These are phyloP conservation scores for Aethes cnicana DNA, from an alignment of 2,888 invertebrate species.

Conservation along the genomic window DNA sequence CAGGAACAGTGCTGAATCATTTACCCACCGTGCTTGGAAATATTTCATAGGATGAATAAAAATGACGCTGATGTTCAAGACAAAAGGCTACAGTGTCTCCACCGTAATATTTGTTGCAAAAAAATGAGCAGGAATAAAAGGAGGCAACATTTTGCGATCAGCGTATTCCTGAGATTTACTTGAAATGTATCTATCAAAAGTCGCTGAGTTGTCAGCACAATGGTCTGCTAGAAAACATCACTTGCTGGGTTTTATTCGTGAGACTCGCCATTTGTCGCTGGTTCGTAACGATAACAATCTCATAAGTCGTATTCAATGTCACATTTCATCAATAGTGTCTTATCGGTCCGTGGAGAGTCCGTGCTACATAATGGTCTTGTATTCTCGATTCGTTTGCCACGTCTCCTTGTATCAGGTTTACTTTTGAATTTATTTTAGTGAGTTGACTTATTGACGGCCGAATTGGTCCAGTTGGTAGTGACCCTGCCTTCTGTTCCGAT, in stretches of 20 bases:
- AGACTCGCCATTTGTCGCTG: constrained; percentile 49
- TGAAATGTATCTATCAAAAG: constrained; percentile 56
- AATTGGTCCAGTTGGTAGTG: too few species aligned
- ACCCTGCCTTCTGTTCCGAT: too few species aligned
- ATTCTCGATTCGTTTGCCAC: constrained; percentile 7
- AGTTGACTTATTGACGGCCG: too few species aligned
- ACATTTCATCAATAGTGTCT: constrained; percentile 33
- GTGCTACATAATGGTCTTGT: constrained; percentile 23
- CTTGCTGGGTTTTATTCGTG: constrained; percentile 48
- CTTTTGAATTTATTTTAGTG: background rate
- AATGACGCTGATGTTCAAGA: constrained; percentile 51
- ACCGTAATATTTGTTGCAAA: constrained; percentile 46
- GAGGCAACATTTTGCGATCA: constrained; percentile 47
- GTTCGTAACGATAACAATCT: constrained; percentile 50
- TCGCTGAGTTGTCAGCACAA: constrained; percentile 56
- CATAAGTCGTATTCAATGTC: constrained; percentile 54
- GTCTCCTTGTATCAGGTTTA: background rate
- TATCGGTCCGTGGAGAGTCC: constrained; percentile 20
- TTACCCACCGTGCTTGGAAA: constrained; percentile 47
- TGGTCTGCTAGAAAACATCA: constrained; percentile 47
- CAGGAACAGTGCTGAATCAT: constrained; percentile 57
- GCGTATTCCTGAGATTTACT: constrained; percentile 50
- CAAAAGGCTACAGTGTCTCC: constrained; percentile 52
- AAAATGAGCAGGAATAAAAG: constrained; percentile 45
- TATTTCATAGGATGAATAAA: constrained; percentile 48